Evolutionary conservation across 2,888 invertebrate species (phyloP).

Genomic region (Doris montereyensis): DNA sequence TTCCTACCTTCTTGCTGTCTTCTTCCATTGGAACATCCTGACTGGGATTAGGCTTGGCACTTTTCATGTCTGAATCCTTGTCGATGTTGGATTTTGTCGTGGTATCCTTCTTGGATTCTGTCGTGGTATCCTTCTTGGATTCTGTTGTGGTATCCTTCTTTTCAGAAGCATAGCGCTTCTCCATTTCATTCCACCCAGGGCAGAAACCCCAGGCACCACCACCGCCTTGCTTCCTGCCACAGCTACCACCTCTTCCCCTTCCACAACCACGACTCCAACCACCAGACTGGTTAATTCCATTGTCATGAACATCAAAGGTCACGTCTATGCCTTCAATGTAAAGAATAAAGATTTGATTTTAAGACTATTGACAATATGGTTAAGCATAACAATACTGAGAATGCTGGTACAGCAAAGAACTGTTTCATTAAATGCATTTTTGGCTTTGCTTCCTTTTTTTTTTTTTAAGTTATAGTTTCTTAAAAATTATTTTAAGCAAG

Average conservation of each 20-base stretch:
- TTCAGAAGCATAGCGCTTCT: constrained; percentile 1
- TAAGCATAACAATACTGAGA: too few relatives aligned
- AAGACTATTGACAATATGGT: too few relatives aligned
- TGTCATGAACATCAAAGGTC: constrained; percentile 44
- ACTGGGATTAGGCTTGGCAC: background rate
- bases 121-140: constrained; percentile 41
- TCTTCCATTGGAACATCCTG: constrained; percentile 18
- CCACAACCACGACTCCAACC: background rate
- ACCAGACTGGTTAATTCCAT: constrained; percentile 2
- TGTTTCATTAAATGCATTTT: too few relatives aligned
- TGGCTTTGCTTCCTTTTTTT: too few relatives aligned
- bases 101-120: constrained; percentile 5
- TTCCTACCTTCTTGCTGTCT: background rate
- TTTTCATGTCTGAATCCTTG: constrained; percentile 8
- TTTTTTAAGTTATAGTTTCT: background rate
- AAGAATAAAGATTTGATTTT: background rate
- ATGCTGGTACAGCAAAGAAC: too few relatives aligned
- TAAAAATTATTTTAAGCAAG: too few relatives aligned
- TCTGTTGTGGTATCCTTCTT: constrained; percentile 4
- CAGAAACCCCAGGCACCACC: constrained; percentile 23
- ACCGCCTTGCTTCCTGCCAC: constrained; percentile 10
- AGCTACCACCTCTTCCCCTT: background rate
- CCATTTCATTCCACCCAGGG: constrained; percentile 18
- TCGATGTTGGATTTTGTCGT: constrained; percentile 29
- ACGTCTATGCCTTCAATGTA: constrained; percentile 44